A percentile compares a stretch with the other conserved stretches of the same genome.
Conservation (phyloP, 2,888 invertebrate genomes). For the Choristoneura rosaceana region DNA sequence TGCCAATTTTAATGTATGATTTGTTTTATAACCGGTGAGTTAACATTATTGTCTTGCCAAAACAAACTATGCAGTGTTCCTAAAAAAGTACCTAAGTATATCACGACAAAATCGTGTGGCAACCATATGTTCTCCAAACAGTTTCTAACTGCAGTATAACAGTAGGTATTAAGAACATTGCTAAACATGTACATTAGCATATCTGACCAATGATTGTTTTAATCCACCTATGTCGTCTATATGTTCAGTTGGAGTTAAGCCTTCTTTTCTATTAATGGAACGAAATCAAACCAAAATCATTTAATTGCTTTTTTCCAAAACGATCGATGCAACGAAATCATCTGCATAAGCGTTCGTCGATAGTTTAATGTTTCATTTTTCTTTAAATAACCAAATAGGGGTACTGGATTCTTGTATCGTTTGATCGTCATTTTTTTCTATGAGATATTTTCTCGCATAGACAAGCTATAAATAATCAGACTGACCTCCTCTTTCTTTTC, state of each 20-base stretch:
- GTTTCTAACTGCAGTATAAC: neutral
- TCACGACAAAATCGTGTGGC: neutral
- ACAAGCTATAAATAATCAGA: neutral
- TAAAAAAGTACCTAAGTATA: neutral
- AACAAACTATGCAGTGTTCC: no score
- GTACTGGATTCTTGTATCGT: neutral
- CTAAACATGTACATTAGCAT: no score
- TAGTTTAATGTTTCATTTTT: no score
- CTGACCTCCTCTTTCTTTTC: neutral
- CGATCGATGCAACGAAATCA: no score
- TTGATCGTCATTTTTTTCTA: neutral
- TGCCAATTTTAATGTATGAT: no score
- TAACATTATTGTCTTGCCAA: neutral
- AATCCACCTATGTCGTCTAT: neutral
- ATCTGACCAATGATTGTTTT: neutral
- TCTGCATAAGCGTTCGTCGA: no score
- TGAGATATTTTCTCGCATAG: neutral
- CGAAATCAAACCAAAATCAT: no score
- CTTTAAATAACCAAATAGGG: no score
- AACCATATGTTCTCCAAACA: neutral
- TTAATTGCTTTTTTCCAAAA: no score
- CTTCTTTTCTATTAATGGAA: no score
- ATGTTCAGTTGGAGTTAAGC: neutral
- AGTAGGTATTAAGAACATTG: no score
- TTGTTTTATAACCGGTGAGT: neutral